Evolutionary conservation across 1,140 invertebrate genomes (phyloP).

Genomic region (Drosophila truncata): DNA sequence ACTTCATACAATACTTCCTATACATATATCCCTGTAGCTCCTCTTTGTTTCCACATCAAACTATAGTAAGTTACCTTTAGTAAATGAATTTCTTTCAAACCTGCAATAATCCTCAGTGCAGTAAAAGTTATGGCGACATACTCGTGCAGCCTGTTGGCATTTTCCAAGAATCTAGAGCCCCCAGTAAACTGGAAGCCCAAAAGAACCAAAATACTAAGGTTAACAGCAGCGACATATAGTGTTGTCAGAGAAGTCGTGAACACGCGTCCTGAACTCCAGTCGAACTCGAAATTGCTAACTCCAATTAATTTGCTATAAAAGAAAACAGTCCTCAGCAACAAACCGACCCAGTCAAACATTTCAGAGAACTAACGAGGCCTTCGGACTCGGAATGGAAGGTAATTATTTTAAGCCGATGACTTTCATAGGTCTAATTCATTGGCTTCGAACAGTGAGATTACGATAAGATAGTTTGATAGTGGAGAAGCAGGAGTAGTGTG

Average conservation of each 20-base stretch:
- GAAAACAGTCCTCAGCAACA: background rate
- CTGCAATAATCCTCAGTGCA: background rate
- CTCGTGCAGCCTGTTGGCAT: conserved; percentile 1
- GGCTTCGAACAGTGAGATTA: background rate
- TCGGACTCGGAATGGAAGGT: background rate
- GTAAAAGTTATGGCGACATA: background rate
- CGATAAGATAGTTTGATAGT: background rate
- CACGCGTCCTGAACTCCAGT: conserved; percentile 8
- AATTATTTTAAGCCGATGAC: background rate
- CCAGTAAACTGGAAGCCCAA: background rate
- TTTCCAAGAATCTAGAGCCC: background rate
- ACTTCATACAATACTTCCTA: too few relatives aligned
- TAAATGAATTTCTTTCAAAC: too few relatives aligned
- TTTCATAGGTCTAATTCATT: background rate
- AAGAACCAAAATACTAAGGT: background rate
- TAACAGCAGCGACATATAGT: background rate
- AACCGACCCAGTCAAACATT: conserved; percentile 30
- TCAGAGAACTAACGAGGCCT: background rate
- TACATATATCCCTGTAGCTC: too few relatives aligned
- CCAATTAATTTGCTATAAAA: conserved; percentile 12
- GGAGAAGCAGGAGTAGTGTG: background rate
- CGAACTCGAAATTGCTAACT: conserved; percentile 31
- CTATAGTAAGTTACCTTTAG: too few relatives aligned
- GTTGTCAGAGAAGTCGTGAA: conserved; percentile 4
- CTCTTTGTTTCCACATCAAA: background rate